phyloP scores from a whole-genome alignment of 2,113 vertebrate species.

The Puntigrus tetrazona region DNA sequence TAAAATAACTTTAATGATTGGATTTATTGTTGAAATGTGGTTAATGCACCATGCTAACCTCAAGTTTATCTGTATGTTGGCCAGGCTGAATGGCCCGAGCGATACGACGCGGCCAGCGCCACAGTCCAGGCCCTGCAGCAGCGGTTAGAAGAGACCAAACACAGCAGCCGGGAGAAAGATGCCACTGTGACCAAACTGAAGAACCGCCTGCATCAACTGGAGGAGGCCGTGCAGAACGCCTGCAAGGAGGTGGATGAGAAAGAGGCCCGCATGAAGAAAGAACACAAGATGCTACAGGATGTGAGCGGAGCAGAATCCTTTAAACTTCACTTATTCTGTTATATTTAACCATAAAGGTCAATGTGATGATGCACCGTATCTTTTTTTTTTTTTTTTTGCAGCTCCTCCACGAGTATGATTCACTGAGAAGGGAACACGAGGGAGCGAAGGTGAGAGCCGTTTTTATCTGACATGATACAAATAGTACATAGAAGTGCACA shows the following conservation, averaged over 20 bases:
- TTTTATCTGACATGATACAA: not conserved
- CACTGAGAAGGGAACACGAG: constrained; percentile 86
- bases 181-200: constrained; percentile 73
- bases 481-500: constrained; percentile 7
- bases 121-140: constrained; percentile 83
- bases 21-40: not conserved
- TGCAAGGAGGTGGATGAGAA: constrained; percentile 85
- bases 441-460: constrained; percentile 81
- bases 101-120: constrained; percentile 74
- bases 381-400: constrained; percentile 64
- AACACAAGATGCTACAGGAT: constrained; percentile 91
- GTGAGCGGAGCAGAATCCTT: constrained; percentile 72
- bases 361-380: not conserved
- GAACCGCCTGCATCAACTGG: constrained; percentile 78
- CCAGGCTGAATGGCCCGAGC: constrained; percentile 86
- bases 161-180: constrained; percentile 84
- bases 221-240: constrained; percentile 81
- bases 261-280: constrained; percentile 81
- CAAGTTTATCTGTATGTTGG: not conserved
- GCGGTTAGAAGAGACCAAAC: constrained; percentile 83
- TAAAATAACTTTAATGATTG: not conserved
- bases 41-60: not conserved
- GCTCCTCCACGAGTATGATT: constrained; percentile 90
- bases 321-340: not conserved
- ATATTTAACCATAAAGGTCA: not conserved